Evolutionary conservation across 2,888 invertebrate genomes (phyloP), one percentile per base, ranked within the genome.

Genomic region (Euplexia lucipara): DNA sequence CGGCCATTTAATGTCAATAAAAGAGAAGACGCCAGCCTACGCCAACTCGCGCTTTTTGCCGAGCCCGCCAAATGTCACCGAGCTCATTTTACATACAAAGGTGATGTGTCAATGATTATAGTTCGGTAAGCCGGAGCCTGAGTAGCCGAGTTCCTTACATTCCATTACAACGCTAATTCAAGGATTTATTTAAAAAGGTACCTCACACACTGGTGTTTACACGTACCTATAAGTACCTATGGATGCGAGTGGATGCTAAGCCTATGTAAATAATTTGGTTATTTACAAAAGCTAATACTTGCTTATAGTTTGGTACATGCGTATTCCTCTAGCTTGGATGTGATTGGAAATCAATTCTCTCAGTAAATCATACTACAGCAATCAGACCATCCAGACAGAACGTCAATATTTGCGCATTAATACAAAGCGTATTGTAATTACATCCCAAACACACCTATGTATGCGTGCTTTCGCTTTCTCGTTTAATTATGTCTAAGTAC

Each of bases 1-100:
- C 92, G 91, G 82, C 93, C 90, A 93, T 94, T 94, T 93, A 94
- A 92, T 88, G 94, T 92, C 94, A 92, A 93, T 93, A 91, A 91
- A 86, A 84, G 87, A 86, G 83, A 83, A 85, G 84, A 84, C 81
- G 84, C 84, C 83, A 81, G 64, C 72, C 83, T 80, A 83, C 80
- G 84, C 83, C 84, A 82, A 62, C 74, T 84, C 79, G 74, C 66
- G 82, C 86, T 90, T 92, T 91, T 92, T 92, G 85, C 88, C 79
- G 71, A 60, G 52, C 71, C 80, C 85, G 79, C 86, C 88, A 86
- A 90, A 89, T 87, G 89, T 89, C 88, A 84, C 84, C 70, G 78
- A 70, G 84, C 85, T 91, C 89, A 91, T 93, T 93, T 92, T 91
- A 91, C 91, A 93, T 92, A 92, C 92, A 93, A 93, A 92, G 91